phyloP scores from a whole-genome alignment of 2,113 vertebrate species.

The Micronycteris hirsuta region DNA sequence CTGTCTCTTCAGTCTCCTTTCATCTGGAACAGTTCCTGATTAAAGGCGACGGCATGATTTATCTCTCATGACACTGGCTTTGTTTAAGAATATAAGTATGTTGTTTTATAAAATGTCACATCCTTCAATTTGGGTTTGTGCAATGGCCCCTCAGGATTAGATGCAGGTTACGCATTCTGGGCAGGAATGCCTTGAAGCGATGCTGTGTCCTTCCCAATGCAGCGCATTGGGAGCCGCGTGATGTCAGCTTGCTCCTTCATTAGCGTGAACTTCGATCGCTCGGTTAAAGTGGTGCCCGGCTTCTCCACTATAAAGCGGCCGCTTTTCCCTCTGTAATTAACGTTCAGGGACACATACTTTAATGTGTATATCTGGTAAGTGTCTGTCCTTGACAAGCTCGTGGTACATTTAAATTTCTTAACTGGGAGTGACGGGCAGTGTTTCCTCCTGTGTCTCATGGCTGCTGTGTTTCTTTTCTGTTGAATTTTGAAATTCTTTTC shows the following conservation, averaged over 20 bases:
- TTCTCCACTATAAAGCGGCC: not conserved
- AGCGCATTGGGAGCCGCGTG: not conserved
- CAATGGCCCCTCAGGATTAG: not conserved
- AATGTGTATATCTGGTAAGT: not conserved
- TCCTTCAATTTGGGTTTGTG: not conserved
- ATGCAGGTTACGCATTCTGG: not conserved
- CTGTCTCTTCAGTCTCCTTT: not conserved
- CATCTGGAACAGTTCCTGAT: not conserved
- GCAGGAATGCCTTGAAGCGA: not conserved
- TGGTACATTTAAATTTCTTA: not conserved
- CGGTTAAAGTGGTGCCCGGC: not conserved
- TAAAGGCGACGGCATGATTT: not conserved
- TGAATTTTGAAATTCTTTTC: constrained; percentile 23
- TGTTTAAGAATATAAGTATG: not conserved
- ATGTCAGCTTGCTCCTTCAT: not conserved
- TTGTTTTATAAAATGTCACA: not conserved
- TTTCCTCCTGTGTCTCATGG: not conserved
- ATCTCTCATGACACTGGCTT: not conserved
- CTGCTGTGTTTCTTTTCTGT: not conserved
- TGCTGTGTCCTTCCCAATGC: not conserved
- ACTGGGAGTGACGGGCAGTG: not conserved
- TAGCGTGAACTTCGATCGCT: not conserved
- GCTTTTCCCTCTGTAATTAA: not conserved
- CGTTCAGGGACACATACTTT: not conserved
- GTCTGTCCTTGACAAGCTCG: not conserved